Evolutionary conservation across 92 coral and sea anemone genomes (phyloP).

Genomic region (Bergia sp.): DNA sequence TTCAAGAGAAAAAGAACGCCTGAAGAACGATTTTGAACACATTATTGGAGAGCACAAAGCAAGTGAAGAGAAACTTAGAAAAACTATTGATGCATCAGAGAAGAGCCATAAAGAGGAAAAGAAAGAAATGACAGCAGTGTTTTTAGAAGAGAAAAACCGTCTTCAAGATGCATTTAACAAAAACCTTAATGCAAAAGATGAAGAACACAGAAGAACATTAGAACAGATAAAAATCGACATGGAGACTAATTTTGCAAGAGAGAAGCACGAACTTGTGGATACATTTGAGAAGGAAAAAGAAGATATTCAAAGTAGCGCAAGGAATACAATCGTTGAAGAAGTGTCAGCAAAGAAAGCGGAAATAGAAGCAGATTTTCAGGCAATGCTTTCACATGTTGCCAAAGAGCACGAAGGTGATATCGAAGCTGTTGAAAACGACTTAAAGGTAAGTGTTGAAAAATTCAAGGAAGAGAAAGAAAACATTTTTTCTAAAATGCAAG

Average conservation of each 20-base stretch:
- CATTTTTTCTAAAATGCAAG: conserved; percentile 59
- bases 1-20: conserved; percentile 62
- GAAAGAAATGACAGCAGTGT: conserved; percentile 53
- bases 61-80: conserved; percentile 38
- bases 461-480: conserved; percentile 58
- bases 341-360: conserved; percentile 65
- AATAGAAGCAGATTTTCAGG: conserved; percentile 73
- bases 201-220: conserved; percentile 43
- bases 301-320: conserved; percentile 55
- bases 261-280: conserved; percentile 52
- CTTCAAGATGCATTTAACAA: conserved; percentile 63
- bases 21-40: conserved; percentile 56
- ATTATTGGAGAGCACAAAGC: conserved; percentile 50
- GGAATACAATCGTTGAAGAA: conserved; percentile 61
- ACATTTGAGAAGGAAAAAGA: conserved; percentile 62
- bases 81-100: conserved; percentile 48
- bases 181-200: conserved; percentile 50
- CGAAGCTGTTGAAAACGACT: conserved; percentile 69
- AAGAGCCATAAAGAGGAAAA: conserved; percentile 63
- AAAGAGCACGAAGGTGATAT: conserved; percentile 70
- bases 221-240: conserved; percentile 41
- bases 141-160: conserved; percentile 59
- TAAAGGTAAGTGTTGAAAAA: conserved; percentile 65
- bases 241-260: conserved; percentile 45
- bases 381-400: conserved; percentile 62